Base-by-base conservation (phyloP, 1,140 invertebrate species). In the Wasmannia auropunctata region DNA sequence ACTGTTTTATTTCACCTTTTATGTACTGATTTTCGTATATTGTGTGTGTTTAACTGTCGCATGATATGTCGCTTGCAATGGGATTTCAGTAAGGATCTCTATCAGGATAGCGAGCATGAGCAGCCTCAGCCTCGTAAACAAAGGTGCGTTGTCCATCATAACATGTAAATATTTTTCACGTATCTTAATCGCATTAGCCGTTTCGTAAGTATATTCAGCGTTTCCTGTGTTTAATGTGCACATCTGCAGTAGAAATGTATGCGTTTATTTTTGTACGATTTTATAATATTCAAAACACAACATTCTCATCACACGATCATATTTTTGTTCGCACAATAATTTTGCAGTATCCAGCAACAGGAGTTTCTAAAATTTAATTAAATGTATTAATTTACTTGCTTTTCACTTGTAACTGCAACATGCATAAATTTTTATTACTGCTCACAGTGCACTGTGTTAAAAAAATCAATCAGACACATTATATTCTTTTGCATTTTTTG, bases 71-170 rank as follows among this genome's bases (percentile, higher is more conserved):
- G 83, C 80, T 89, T 83, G 54, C 51, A 76, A 90, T 86, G 86
- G 77, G 88, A 83, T 92, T 89, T 86, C 93, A 94, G 93, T 91
- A 94, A 94, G 92, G 93, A 95, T 87, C 92, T 93, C 79, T 93
- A 93, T 91, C 93, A 93, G 83, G 93, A 94, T 85, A 91, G 87
- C 75, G 94, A 95, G 76, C 86, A 93, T 86, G 94, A 95, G 56
- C 91, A 92, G 25, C 88, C 91, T 86, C 91, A 90, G 87, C 91
- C 91, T 74, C 92, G 92, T 56, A 93, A 92, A 80, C 94, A 94
- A 92, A 95, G 94, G 94, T 95, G 88, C 51, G 76, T 70, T 86
- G 16, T 34, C n/a, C 25, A 58, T 74, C n/a, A 31, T 83, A 83
- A 58, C 67, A 72, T 58, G 34, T 60, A 58, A 34, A 74, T 72